A percentile compares a stretch with the other conserved stretches of the same genome.
Evolutionary conservation across 1,140 invertebrate species (phyloP).

Genomic region (Macrotrachela quadricornifera): DNA sequence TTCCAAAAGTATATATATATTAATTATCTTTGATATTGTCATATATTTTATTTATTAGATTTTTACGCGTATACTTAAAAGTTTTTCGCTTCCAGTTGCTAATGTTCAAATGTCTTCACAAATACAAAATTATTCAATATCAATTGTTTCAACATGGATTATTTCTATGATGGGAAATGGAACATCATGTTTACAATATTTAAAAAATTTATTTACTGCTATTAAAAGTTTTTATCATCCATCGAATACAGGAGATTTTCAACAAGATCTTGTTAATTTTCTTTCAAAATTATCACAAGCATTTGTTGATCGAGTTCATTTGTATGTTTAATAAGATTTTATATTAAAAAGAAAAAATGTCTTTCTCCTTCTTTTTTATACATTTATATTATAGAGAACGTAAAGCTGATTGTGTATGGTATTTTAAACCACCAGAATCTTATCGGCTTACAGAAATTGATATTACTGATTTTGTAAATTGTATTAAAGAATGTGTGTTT

Average conservation of each 20-base stretch:
- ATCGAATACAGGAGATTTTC: conserved; percentile 46
- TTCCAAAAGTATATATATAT: conserved; percentile 36
- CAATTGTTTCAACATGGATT: conserved; percentile 36
- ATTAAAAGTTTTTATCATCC: conserved; percentile 70
- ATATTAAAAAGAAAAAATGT: no score
- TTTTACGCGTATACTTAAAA: no score
- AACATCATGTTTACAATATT: conserved; percentile 42
- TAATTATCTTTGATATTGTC: no score
- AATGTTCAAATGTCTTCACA: no score
- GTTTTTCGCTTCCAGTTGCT: no score
- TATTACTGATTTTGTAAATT: conserved; percentile 57
- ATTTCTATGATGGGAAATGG: conserved; percentile 36
- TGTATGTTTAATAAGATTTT: not conserved
- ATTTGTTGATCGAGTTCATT: not conserved
- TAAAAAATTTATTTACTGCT: conserved; percentile 56
- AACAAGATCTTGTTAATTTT: not conserved
- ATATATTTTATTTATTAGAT: no score
- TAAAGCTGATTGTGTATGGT: no score
- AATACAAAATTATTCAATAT: no score
- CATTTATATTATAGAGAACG: no score
- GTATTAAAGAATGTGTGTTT: conserved; percentile 43
- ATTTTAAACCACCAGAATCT: conserved; percentile 35
- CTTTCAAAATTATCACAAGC: not conserved
- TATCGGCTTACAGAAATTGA: conserved; percentile 54
- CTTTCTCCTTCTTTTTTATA: not conserved